phyloP scores from a whole-genome alignment of 1,140 invertebrate genomes.

The Delia radicum region DNA sequence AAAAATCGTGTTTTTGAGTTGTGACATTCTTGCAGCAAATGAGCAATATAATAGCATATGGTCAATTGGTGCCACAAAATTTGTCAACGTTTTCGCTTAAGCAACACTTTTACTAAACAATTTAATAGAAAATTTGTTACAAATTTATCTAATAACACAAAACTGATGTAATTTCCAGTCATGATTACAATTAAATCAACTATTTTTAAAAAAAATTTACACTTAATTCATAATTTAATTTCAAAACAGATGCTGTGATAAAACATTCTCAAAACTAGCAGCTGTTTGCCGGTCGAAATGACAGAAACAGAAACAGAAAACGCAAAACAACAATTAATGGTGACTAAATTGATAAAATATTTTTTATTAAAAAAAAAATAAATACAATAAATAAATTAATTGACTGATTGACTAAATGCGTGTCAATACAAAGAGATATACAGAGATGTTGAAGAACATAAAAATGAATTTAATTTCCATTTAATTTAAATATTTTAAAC shows the following conservation, averaged over 20 bases:
- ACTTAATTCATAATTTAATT: not conserved
- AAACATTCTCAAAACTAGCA: not conserved
- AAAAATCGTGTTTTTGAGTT: too few relatives aligned
- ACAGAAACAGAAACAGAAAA: too few relatives aligned
- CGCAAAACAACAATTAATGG: not conserved
- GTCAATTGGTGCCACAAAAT: not conserved
- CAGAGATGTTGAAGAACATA: not conserved
- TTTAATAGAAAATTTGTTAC: not conserved
- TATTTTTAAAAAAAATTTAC: not conserved
- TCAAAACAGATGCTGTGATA: not conserved
- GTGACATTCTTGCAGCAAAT: too few relatives aligned
- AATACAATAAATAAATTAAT: not conserved
- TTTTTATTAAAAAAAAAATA: not conserved
- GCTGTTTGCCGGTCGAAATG: not conserved
- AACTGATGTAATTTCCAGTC: not conserved
- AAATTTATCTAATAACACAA: too few relatives aligned
- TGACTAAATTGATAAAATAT: not conserved
- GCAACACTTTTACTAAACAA: not conserved
- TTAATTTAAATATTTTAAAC: not conserved
- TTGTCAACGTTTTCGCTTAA: not conserved
- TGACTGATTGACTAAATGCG: not conserved
- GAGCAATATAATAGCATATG: not conserved
- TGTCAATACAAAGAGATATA: not conserved
- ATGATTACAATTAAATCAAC: not conserved
- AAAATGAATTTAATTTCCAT: not conserved